Evolutionary conservation across 2,113 vertebrate genomes (phyloP).

Genomic region (Pteronura brasiliensis): DNA sequence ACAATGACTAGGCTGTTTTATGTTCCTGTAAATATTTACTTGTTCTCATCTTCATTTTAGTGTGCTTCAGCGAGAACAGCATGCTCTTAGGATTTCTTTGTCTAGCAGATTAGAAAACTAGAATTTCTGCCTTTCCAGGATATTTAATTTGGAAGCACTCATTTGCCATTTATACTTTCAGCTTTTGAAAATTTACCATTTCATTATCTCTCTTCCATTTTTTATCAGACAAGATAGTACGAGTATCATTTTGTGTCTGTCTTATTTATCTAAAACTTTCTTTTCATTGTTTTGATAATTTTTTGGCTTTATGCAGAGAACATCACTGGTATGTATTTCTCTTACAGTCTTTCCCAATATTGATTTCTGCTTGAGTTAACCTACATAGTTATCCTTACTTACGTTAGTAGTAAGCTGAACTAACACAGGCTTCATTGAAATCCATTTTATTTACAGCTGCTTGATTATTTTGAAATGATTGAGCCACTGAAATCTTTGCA

Average conservation of each 20-base stretch:
- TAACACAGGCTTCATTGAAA: slow-evolving; percentile 35
- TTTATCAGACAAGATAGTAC: slow-evolving; percentile 17
- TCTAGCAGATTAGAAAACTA: slow-evolving; percentile 54
- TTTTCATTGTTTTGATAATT: slow-evolving; percentile 29
- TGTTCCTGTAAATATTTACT: slow-evolving; percentile 57
- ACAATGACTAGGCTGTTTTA: slow-evolving; percentile 23
- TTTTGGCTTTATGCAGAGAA: slow-evolving; percentile 28
- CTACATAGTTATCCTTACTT: slow-evolving; percentile 47
- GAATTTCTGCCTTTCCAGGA: slow-evolving; percentile 3
- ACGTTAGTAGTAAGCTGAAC: slow-evolving; percentile 29
- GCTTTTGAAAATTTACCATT: slow-evolving; percentile 43
- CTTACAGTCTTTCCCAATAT: slow-evolving; percentile 22
- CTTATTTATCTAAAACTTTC: not conserved
- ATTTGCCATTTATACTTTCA: slow-evolving; percentile 35
- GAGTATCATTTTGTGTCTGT: slow-evolving; percentile 9
- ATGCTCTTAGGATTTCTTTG: slow-evolving; percentile 50
- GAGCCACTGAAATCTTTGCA: slow-evolving; percentile 4
- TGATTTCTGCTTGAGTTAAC: slow-evolving; percentile 57
- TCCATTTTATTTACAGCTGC: not conserved
- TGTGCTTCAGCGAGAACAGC: slow-evolving; percentile 38
- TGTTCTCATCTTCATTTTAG: slow-evolving; percentile 7
- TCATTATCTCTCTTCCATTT: slow-evolving; percentile 10
- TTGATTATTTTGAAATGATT: slow-evolving; percentile 59
- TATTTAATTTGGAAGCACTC: slow-evolving; percentile 45
- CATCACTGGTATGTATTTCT: not conserved